A percentile compares a stretch with the other conserved stretches of the same genome.
These are phyloP conservation scores for Parazoanthus swiftii DNA, from an alignment of 92 coral and sea anemone genomes.

Conservation along the genomic window DNA sequence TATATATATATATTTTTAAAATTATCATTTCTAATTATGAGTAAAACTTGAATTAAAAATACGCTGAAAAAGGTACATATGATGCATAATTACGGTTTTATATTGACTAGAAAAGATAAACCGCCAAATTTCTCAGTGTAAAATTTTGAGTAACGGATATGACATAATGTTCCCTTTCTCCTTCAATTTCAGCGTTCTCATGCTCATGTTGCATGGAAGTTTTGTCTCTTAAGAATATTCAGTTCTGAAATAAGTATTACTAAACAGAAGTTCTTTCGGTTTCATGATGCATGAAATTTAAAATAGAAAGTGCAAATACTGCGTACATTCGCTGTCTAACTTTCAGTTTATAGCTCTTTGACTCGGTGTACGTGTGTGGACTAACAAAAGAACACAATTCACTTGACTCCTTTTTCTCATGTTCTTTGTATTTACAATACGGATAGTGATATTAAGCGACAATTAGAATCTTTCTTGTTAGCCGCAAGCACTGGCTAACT, in stretches of 20 bases:
- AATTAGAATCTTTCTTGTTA: not conserved
- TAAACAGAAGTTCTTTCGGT: not conserved
- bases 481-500: not conserved
- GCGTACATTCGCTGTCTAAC: not conserved
- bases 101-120: not conserved
- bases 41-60: not conserved
- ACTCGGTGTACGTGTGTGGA: not conserved
- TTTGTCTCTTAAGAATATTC: not conserved
- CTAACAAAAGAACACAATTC: not conserved
- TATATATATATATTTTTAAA: too few species aligned
- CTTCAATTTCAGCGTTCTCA: not conserved
- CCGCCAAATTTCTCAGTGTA: too few species aligned
- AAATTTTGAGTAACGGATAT: not conserved
- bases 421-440: slow-evolving; percentile 9
- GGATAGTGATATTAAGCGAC: not conserved
- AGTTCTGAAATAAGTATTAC: not conserved
- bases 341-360: not conserved
- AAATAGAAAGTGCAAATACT: slow-evolving; percentile 19
- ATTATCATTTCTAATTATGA: not conserved
- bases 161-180: not conserved
- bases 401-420: not conserved
- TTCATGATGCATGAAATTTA: not conserved
- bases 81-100: not conserved
- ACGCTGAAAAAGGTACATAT: not conserved
- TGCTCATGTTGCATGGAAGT: not conserved